phyloP scores from a whole-genome alignment of 64 coral and sea anemone genomes.

The Porites lutea region DNA sequence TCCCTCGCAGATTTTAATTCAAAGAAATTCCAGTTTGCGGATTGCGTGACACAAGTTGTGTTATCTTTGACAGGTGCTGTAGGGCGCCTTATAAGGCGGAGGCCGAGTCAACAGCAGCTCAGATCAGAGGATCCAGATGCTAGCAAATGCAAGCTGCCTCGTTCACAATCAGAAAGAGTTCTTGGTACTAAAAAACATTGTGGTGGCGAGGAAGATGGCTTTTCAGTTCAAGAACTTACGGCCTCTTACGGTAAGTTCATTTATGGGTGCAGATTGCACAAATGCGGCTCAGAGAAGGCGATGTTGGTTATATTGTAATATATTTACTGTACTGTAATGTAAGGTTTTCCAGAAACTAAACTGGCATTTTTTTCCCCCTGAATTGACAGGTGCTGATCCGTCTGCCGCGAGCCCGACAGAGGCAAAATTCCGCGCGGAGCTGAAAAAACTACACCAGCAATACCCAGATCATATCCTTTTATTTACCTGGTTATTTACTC shows the following conservation, averaged over 20 bases:
- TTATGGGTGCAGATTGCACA: too few species aligned
- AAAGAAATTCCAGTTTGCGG: too few species aligned
- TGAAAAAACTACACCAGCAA: slow-evolving; percentile 91
- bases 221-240: slow-evolving; percentile 78
- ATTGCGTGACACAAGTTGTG: too few species aligned
- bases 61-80: slow-evolving; percentile 60
- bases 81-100: slow-evolving; percentile 78
- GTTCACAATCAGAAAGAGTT: slow-evolving; percentile 81
- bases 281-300: too few species aligned
- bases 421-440: slow-evolving; percentile 88
- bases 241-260: slow-evolving; percentile 49
- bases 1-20: too few species aligned
- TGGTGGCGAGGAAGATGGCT: slow-evolving; percentile 83
- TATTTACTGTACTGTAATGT: too few species aligned
- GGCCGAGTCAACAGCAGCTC: slow-evolving; percentile 88
- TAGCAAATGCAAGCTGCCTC: slow-evolving; percentile 78
- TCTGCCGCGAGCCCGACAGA: slow-evolving; percentile 81
- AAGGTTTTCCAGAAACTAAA: too few species aligned
- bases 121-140: slow-evolving; percentile 46
- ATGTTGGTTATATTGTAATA: too few species aligned
- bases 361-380: not conserved
- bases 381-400: slow-evolving; percentile 47
- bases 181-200: slow-evolving; percentile 52
- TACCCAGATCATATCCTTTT: slow-evolving; percentile 99
- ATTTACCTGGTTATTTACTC: not conserved